phyloP scores from a whole-genome alignment of 2,888 invertebrate genomes.

The Crepidodera aurea region DNA sequence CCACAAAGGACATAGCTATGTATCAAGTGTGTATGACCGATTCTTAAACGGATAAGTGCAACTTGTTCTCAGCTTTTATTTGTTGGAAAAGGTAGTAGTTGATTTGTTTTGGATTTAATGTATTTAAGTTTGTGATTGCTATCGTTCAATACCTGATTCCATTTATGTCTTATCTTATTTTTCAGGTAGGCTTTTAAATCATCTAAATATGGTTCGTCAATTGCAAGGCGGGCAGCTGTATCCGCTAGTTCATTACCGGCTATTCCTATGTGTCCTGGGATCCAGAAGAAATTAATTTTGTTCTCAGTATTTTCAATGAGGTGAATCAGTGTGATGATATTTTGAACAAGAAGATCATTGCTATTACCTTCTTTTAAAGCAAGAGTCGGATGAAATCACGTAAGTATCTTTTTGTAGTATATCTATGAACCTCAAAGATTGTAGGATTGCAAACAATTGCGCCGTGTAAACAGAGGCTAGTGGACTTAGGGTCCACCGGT shows the following conservation, averaged over 20 bases:
- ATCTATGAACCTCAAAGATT: slow-evolving; percentile 7
- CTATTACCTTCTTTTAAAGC: background rate
- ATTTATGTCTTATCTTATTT: slow-evolving; percentile 6
- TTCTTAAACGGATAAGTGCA: slow-evolving; percentile 15
- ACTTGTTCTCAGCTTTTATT: slow-evolving; percentile 5
- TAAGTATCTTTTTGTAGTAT: background rate
- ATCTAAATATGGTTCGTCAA: background rate
- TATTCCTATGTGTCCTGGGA: slow-evolving; percentile 9
- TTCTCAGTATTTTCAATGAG: background rate
- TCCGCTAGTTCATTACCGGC: slow-evolving; percentile 10
- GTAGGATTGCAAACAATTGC: slow-evolving; percentile 4
- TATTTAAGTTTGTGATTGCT: slow-evolving; percentile 12
- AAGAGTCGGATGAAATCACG: slow-evolving; percentile 6
- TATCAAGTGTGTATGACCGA: slow-evolving; percentile 8
- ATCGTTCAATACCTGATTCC: slow-evolving; percentile 8
- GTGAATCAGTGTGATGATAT: background rate
- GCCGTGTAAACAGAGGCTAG: slow-evolving; percentile 1
- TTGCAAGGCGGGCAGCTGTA: slow-evolving; percentile 3
- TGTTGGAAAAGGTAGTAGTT: slow-evolving; percentile 8
- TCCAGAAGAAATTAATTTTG: background rate
- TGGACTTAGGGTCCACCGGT: background rate
- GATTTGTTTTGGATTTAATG: background rate
- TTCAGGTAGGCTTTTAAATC: background rate
- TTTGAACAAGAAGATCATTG: background rate
- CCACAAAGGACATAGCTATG: slow-evolving; percentile 12